Base-by-base conservation (phyloP, 2,797 vertebrate genomes). In the Aulostomus chinensis region DNA sequence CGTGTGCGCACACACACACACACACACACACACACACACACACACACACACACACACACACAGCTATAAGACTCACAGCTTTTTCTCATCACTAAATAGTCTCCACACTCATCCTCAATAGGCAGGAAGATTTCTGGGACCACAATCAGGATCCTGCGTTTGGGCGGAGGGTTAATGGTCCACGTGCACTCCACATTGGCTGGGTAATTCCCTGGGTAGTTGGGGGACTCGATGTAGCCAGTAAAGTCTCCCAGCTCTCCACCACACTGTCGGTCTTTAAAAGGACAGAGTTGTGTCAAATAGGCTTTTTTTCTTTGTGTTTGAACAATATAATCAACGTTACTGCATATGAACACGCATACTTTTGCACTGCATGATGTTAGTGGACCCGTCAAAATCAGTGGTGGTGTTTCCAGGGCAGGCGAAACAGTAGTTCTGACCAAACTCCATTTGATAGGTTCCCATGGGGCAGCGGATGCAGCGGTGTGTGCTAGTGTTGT, bases 331-430 rank as follows among this genome's bases (percentile, higher is more conserved):
- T 14, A 58, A 14, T 38, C 20, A n/a, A 14, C n/a, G 25, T 29
- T 13, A 13, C 14, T 10, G 11, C 17, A 2, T 33, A 12, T 17
- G 43, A 12, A 24, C n/a, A 39, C 12, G 58, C 80, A 20, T 93
- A 99, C 97, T 97, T 95, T 99, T 99, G 88, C 97, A 99, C 40
- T 99, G 97, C 50, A 94, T 96, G 76, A 98, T 79, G 76, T 94
- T 95, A 45, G 97, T 99, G 33, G 97, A 98, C 18, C 97, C 97
- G 50, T 99, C 97, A 68, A 96, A 99, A 83, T 99, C 97, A 0
- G 97, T 98, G 32, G 93, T 96, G 57, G 96, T 99, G 69, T 97
- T 96, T 78, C 95, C 96, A 25, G 97, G 97, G 38, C 97, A 99
- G 31, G 93, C 79, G 56, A 93, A 74, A 34, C 97, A 99, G 75